Percentiles rank a stretch among this genome's conserved stretches.
Evolutionary conservation across 2,113 vertebrate species (phyloP).

Genomic region (Pycnonotus jocosus): DNA sequence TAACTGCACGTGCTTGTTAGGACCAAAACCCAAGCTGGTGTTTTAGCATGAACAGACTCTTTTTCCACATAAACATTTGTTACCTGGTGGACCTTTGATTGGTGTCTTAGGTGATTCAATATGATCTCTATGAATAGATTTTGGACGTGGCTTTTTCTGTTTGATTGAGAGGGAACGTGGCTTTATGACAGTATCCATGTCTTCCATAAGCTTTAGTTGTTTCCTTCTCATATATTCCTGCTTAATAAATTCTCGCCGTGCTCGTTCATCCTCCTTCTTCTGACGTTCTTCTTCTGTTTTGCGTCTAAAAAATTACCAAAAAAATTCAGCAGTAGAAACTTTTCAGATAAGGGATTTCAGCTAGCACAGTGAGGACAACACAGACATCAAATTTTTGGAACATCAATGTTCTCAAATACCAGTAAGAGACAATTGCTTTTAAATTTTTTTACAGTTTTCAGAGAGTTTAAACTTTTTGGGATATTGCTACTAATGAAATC

Average conservation of each 20-base stretch:
- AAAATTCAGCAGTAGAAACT: not conserved
- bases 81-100: slow-evolving; percentile 90
- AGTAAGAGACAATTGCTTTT: not conserved
- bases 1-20: slow-evolving; percentile 6
- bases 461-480: not conserved
- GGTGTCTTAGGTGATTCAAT: slow-evolving; percentile 90
- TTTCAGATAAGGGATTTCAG: not conserved
- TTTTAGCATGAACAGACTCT: slow-evolving; percentile 67
- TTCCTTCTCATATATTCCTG: slow-evolving; percentile 95
- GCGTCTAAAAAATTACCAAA: slow-evolving; percentile 68
- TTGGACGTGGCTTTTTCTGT: slow-evolving; percentile 88
- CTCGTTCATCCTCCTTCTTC: slow-evolving; percentile 93
- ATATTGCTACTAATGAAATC: not conserved
- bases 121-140: slow-evolving; percentile 92
- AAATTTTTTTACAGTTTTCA: not conserved
- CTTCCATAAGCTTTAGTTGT: slow-evolving; percentile 95
- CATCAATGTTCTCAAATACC: not conserved
- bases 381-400: not conserved
- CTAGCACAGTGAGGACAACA: not conserved
- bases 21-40: slow-evolving; percentile 65
- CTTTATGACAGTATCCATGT: slow-evolving; percentile 92
- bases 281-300: slow-evolving; percentile 94
- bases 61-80: slow-evolving; percentile 1
- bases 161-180: slow-evolving; percentile 77
- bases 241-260: slow-evolving; percentile 92